Conservation (phyloP, 1,140 invertebrate genomes). For the Caenorhabditis latens region DNA sequence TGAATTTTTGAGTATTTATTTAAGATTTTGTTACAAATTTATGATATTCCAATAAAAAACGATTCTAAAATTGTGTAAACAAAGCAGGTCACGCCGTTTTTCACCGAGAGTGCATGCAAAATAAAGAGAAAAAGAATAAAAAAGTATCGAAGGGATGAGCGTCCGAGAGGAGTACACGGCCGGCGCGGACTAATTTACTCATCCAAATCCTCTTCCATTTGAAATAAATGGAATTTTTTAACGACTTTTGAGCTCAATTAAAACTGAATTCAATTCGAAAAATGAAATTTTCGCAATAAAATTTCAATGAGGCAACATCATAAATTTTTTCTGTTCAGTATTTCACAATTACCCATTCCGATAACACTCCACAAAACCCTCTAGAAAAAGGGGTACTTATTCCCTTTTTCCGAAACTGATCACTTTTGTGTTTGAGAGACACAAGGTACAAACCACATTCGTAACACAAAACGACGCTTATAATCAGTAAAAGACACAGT, state of each 20-base stretch:
- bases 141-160: neutral
- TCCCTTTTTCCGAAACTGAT: neutral
- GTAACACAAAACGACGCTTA: conserved; percentile 4
- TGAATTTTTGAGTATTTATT: conserved; percentile 17
- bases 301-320: neutral
- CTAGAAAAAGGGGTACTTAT: neutral
- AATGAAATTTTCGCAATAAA: neutral
- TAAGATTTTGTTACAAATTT: conserved; percentile 17
- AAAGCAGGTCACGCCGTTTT: conserved; percentile 9
- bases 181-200: neutral
- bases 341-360: neutral
- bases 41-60: conserved; percentile 38
- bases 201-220: neutral
- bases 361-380: neutral
- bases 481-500: conserved; percentile 15
- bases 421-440: neutral
- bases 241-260: neutral
- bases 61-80: conserved; percentile 24
- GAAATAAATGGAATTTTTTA: neutral
- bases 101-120: neutral
- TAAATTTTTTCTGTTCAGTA: neutral
- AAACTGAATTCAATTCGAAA: neutral
- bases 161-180: conserved; percentile 19
- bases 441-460: conserved; percentile 32
- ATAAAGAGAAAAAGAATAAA: neutral